A percentile compares a stretch with the other conserved stretches of the same genome.
These are phyloP conservation scores for Esperia sulphurella DNA, from an alignment of 2,888 invertebrate species.

Conservation along the genomic window DNA sequence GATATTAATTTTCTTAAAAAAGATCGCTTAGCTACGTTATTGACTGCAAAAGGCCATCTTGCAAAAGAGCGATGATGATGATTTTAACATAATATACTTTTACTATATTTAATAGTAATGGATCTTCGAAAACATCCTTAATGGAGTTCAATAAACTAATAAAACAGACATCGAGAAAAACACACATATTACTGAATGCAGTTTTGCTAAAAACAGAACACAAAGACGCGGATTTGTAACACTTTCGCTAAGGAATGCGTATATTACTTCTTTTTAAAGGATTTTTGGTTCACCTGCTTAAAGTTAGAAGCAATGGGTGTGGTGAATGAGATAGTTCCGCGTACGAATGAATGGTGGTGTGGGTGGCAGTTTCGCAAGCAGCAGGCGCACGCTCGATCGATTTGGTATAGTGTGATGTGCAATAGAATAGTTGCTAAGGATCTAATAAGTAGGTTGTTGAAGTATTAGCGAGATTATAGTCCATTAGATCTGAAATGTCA, in stretches of 20 bases:
- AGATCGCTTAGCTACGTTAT: background rate
- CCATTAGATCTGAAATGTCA: background rate
- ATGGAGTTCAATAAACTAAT: constrained; percentile 8
- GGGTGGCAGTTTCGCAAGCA: too few species aligned
- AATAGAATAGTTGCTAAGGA: constrained; percentile 2
- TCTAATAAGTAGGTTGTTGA: constrained; percentile 4
- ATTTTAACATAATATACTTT: background rate
- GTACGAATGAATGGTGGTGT: too few species aligned
- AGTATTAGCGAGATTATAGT: constrained; percentile 1
- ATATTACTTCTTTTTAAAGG: constrained; percentile 5
- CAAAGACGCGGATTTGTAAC: constrained; percentile 2
- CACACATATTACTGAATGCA: constrained; percentile 11
- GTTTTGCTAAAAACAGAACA: constrained; percentile 7
- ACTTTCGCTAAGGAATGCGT: constrained; percentile 5
- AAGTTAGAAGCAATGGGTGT: constrained; percentile 8
- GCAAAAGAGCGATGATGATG: background rate
- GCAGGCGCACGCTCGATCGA: constrained; percentile 1
- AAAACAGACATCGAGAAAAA: constrained; percentile 9
- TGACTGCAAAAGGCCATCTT: too few species aligned
- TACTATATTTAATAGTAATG: background rate
- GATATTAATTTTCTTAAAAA: too few species aligned
- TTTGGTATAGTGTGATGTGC: background rate
- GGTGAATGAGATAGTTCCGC: background rate
- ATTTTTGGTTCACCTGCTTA: background rate
- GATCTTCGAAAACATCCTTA: background rate